phyloP scores from a whole-genome alignment of 1,140 invertebrate species.

The Carcinoscorpius rotundicauda region DNA sequence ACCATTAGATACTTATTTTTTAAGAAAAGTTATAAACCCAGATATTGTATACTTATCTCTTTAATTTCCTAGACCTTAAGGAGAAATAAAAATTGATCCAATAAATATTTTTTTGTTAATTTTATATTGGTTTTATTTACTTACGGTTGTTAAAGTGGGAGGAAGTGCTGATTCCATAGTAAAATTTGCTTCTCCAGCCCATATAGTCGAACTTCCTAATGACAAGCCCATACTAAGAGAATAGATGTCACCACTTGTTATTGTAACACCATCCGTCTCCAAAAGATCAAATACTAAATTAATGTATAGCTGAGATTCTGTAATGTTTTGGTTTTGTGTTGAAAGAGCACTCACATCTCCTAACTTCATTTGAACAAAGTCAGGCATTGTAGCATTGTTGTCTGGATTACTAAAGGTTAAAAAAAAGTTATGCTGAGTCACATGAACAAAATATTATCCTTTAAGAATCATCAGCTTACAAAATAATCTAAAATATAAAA shows the following conservation, averaged over 20 bases:
- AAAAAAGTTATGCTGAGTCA: no score
- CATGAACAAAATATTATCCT: no score
- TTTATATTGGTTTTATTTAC: not conserved
- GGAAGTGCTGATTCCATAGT: constrained; percentile 12
- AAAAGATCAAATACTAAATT: constrained; percentile 9
- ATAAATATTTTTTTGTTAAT: not conserved
- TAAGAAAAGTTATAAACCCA: no score
- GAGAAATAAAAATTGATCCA: no score
- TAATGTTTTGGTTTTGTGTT: constrained; percentile 9
- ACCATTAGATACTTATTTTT: no score
- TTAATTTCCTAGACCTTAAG: no score
- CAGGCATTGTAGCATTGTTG: not conserved
- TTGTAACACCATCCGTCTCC: not conserved
- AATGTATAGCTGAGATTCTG: not conserved
- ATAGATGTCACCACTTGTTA: constrained; percentile 12
- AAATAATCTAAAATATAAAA: no score
- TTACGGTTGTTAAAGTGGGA: constrained; percentile 10
- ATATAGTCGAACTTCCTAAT: constrained; percentile 12
- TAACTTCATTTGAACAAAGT: constrained; percentile 13
- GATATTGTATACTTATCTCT: no score
- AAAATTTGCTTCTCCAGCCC: constrained; percentile 15
- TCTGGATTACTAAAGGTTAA: no score
- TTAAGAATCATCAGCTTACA: no score
- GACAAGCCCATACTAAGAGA: constrained; percentile 13
- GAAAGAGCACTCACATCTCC: constrained; percentile 15